A percentile compares a stretch with the other conserved stretches of the same genome.
Evolutionary conservation across 2,797 vertebrate species (phyloP).

Genomic region (Orientallactaga sibirica): DNA sequence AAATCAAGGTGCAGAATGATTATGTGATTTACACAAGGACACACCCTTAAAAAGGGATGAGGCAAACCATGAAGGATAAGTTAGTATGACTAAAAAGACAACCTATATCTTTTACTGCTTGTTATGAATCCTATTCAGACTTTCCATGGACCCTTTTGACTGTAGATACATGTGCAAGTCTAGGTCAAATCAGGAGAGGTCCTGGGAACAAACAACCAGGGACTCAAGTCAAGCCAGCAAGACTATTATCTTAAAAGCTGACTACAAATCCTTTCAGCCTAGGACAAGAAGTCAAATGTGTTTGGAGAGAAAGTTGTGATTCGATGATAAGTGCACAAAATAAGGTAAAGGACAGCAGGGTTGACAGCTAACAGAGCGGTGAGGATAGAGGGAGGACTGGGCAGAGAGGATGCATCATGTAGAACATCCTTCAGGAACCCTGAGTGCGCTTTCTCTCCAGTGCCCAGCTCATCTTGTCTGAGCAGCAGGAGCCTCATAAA

Average conservation of each 20-base stretch:
- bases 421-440: conserved; percentile 29
- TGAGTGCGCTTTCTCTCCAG: background rate
- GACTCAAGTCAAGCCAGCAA: background rate
- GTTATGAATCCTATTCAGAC: background rate
- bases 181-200: background rate
- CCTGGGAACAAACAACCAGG: background rate
- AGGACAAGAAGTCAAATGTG: background rate
- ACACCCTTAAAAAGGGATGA: background rate
- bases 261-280: background rate
- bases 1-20: conserved; percentile 29
- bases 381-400: background rate
- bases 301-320: conserved; percentile 26
- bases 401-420: background rate
- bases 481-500: conserved; percentile 12
- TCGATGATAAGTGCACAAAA: background rate
- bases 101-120: background rate
- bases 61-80: background rate
- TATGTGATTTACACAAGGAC: background rate
- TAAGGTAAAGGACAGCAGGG: background rate
- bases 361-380: background rate
- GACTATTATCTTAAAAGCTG: background rate
- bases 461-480: background rate
- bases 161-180: background rate
- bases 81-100: background rate
- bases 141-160: background rate